phyloP scores from a whole-genome alignment of 2,113 vertebrate genomes.

The Agapornis roseicollis region DNA sequence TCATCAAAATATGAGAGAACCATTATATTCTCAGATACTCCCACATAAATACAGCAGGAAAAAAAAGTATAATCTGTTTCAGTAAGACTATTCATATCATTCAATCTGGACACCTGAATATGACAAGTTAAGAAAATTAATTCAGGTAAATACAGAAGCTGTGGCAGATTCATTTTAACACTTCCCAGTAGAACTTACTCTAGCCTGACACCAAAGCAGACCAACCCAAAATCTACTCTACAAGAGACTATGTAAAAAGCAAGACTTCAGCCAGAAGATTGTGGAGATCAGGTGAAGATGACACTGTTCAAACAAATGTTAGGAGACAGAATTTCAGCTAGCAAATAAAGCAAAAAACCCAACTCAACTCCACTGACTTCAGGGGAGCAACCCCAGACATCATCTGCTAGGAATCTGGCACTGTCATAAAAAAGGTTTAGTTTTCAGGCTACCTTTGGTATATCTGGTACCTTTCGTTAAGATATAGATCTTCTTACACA shows the following conservation, averaged over 20 bases:
- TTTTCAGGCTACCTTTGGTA: neutral
- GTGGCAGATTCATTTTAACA: neutral
- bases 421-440: neutral
- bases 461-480: neutral
- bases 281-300: neutral
- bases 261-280: neutral
- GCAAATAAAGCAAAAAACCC: neutral
- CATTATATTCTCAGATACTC: neutral
- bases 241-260: neutral
- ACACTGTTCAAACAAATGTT: neutral
- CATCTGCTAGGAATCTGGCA: neutral
- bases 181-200: neutral
- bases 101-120: neutral
- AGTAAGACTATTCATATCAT: neutral
- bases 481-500: neutral
- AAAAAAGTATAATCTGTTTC: neutral
- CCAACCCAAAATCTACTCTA: neutral
- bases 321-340: neutral
- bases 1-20: neutral
- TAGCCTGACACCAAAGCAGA: neutral
- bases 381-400: neutral
- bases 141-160: neutral
- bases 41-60: neutral
- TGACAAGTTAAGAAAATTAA: neutral
- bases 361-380: neutral